Evolutionary conservation across 92 coral and sea anemone species (phyloP), one percentile per base, ranked within the genome.

Genomic region (Porites rus): DNA sequence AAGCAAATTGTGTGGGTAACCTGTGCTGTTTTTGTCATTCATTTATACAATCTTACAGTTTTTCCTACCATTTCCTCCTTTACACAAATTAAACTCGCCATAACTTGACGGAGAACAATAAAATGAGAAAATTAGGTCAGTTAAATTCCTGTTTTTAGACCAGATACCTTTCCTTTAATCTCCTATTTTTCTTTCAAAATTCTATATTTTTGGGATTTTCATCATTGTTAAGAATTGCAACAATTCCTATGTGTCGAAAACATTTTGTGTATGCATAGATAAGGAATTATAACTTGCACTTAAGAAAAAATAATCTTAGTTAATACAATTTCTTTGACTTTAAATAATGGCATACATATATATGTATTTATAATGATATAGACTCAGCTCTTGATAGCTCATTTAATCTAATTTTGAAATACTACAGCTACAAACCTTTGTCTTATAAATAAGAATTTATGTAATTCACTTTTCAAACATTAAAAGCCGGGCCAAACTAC

Each of bases 331-430:
- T 38, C 14, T 20, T 28, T 7, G 31, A 73, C 77, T 24, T 75
- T 77, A 61, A 77, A 54, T 77, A 62, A 2, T 22, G 71, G 24
- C 82, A 77, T 77, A 63, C 71, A 62, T 19, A 61, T 18, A 22
- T 25, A 6, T 54, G 65, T 77, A 77, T 16, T 61, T 60, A 7
- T 61, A 58, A 62, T 77, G 17, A 63, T 18, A 31, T 17, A 43
- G 51, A 20, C 65, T 24, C 46, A 21, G 9, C n/a, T 24, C 51
- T 58, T 7, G 18, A 62, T 14, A 7, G 19, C 16, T 16, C 6
- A 62, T 62, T 13, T 14, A 19, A 18, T 10, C 16, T 6, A 16
- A 58, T 16, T 58, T 58, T 58, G 11, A 58, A 58, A 58, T 38
- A 38, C 6, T 4, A 4, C 46, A 38, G 46, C 46, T 38, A 38